Conservation (phyloP, 2,888 invertebrate genomes). For the Coenonympha glycerion region DNA sequence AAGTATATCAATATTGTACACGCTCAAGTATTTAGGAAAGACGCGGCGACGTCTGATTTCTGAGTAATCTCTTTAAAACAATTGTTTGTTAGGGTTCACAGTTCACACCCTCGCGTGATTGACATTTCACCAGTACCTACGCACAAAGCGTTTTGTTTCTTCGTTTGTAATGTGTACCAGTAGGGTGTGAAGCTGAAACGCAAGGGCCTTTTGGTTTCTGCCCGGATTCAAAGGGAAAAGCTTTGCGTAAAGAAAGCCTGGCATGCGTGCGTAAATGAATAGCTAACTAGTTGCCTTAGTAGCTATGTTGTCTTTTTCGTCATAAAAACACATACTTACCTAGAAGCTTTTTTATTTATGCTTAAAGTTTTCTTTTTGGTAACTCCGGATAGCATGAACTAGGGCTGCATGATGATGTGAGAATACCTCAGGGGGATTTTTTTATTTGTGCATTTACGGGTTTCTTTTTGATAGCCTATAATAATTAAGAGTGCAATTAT, state of each 20-base stretch:
- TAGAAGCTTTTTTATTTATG: no score
- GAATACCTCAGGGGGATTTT: not conserved
- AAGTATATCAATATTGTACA: no score
- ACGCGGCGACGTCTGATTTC: no score
- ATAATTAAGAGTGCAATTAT: not conserved
- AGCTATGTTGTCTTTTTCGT: not conserved
- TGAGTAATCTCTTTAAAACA: no score
- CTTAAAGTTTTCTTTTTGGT: no score
- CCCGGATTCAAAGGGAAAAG: not conserved
- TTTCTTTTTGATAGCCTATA: not conserved
- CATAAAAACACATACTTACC: no score
- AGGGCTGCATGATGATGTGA: no score
- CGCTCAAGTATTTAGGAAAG: no score
- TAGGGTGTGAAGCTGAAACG: not conserved
- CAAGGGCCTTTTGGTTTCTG: not conserved
- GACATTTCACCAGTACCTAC: not conserved
- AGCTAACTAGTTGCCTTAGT: not conserved
- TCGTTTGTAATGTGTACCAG: not conserved
- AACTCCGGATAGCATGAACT: no score
- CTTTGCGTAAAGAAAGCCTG: not conserved
- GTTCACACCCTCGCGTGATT: constrained; percentile 3
- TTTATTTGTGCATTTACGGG: not conserved
- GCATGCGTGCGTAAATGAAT: not conserved
- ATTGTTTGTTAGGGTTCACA: not conserved
- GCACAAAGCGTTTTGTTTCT: constrained; percentile 5